Percentiles rank a stretch among this genome's conserved stretches.
Conservation (phyloP, 1,140 invertebrate genomes). For the Musca domestica region DNA sequence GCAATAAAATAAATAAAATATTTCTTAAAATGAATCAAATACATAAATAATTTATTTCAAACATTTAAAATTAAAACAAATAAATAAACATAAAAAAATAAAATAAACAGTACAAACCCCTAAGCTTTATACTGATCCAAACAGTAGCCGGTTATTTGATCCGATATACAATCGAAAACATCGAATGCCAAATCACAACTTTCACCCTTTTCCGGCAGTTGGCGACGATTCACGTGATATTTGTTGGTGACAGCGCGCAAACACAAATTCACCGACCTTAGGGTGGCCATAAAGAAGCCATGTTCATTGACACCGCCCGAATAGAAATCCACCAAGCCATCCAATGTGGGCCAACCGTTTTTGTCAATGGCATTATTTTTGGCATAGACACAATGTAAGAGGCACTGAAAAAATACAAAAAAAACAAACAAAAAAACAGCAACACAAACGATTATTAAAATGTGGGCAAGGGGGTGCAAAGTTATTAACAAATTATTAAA, state of each 20-base stretch:
- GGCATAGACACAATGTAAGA: slow-evolving; percentile 52
- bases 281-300: slow-evolving; percentile 68
- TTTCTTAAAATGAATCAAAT: not conserved
- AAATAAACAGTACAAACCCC: not conserved
- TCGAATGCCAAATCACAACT: slow-evolving; percentile 71
- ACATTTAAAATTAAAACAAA: not conserved
- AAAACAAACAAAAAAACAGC: not conserved
- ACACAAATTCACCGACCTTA: slow-evolving; percentile 66
- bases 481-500: not conserved
- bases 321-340: slow-evolving; percentile 67
- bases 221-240: slow-evolving; percentile 43
- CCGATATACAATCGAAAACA: slow-evolving; percentile 72
- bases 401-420: slow-evolving; percentile 35
- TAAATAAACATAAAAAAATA: not conserved
- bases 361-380: slow-evolving; percentile 50
- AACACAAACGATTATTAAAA: no score
- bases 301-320: slow-evolving; percentile 68
- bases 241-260: slow-evolving; percentile 58
- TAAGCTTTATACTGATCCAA: slow-evolving; percentile 40
- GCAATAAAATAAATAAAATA: not conserved
- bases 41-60: not conserved
- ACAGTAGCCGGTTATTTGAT: slow-evolving; percentile 68
- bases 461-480: not conserved
- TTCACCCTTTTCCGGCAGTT: slow-evolving; percentile 59
- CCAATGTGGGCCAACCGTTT: slow-evolving; percentile 64